Conservation (phyloP, 2,888 invertebrate species). For the Argyra leucocephala region DNA sequence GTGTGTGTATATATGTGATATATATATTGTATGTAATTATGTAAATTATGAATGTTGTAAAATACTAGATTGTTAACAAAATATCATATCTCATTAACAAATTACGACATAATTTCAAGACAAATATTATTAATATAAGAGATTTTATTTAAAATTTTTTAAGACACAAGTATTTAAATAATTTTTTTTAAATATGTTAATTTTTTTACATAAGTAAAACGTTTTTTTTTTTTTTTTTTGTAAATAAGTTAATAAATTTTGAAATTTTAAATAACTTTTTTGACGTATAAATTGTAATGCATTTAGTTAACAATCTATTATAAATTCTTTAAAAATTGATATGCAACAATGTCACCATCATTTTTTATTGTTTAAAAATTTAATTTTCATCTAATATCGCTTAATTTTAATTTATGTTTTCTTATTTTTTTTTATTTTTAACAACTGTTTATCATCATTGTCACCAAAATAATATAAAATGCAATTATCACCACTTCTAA, state of each 20-base stretch:
- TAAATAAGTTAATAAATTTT: too few species aligned
- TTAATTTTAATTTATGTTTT: slow-evolving; percentile 12
- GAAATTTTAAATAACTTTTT: too few species aligned
- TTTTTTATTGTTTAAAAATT: not conserved
- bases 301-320: not conserved
- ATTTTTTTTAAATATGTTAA: too few species aligned
- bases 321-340: not conserved
- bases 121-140: too few species aligned
- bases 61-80: not conserved
- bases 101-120: too few species aligned
- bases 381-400: slow-evolving; percentile 10
- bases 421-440: slow-evolving; percentile 15
- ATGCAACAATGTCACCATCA: not conserved
- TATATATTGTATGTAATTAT: too few species aligned
- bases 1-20: too few species aligned
- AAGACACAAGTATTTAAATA: too few species aligned
- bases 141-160: too few species aligned
- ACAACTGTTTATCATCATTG: slow-evolving; percentile 1
- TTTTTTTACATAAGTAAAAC: too few species aligned
- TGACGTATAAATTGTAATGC: too few species aligned
- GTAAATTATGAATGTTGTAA: slow-evolving; percentile 2
- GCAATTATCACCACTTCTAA: slow-evolving; percentile 2
- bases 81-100: not conserved
- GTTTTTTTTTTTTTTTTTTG: too few species aligned
- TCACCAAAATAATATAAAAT: not conserved